Percentiles rank a stretch among this genome's conserved stretches.
Evolutionary conservation across 1,140 invertebrate genomes (phyloP).

Genomic region (Formica exsecta): DNA sequence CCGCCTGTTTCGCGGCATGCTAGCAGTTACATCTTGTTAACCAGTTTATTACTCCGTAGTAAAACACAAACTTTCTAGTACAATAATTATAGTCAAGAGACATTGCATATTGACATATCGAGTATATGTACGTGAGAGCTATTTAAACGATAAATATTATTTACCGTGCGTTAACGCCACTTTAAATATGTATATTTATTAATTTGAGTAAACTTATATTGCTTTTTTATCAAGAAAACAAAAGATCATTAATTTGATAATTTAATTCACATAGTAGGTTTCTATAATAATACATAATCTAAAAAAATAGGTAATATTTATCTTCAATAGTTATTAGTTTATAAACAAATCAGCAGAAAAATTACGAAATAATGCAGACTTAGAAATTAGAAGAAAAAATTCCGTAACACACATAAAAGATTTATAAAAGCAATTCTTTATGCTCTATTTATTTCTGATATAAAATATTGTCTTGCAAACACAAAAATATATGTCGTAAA

Average conservation of each 20-base stretch:
- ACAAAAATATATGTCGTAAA: neutral
- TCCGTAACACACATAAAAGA: neutral
- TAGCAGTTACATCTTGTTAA: conserved; percentile 67
- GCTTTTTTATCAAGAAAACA: neutral
- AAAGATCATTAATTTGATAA: conserved; percentile 2
- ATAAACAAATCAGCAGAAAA: neutral
- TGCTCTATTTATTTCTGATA: neutral
- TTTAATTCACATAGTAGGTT: neutral
- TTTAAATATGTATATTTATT: neutral
- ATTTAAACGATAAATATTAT: neutral
- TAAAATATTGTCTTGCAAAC: neutral
- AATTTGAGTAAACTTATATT: neutral
- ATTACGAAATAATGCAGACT: neutral
- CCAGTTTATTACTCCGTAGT: conserved; percentile 49
- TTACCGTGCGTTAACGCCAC: neutral
- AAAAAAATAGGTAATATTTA: neutral
- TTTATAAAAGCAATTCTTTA: neutral
- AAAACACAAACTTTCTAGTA: conserved; percentile 17
- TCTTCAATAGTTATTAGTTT: neutral
- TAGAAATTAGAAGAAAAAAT: neutral
- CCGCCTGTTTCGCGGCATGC: conserved; percentile 43
- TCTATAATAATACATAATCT: neutral
- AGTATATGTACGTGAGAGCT: neutral
- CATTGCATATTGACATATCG: neutral
- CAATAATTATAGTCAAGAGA: conserved; percentile 17